Conservation (phyloP, 2,888 invertebrate genomes). For the Dermolepida albohirtum region DNA sequence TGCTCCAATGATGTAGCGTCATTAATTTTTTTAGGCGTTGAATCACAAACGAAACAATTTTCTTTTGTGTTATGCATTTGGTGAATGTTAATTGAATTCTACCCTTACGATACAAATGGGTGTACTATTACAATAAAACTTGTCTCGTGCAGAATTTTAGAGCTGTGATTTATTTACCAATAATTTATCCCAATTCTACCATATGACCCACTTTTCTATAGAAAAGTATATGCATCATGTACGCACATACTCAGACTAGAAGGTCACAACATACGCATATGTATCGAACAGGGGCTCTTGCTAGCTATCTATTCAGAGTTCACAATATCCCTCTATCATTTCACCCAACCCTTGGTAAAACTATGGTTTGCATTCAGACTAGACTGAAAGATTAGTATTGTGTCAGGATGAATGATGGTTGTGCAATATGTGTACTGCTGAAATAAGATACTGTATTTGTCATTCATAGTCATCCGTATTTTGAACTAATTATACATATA, state of each 20-base stretch:
- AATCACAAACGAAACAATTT: not conserved
- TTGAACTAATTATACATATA: constrained; percentile 37
- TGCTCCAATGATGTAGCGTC: no score
- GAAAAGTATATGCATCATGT: constrained; percentile 30
- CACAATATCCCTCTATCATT: constrained; percentile 39
- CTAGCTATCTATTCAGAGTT: constrained; percentile 29
- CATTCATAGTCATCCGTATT: constrained; percentile 24
- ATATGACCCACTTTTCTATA: constrained; percentile 47
- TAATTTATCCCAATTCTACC: constrained; percentile 44
- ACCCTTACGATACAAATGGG: constrained; percentile 40
- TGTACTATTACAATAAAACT: constrained; percentile 45
- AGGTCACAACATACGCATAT: constrained; percentile 14
- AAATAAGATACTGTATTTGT: constrained; percentile 35
- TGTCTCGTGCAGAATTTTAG: constrained; percentile 43
- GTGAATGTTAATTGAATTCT: constrained; percentile 37
- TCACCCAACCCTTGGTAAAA: constrained; percentile 29
- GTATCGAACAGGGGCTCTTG: constrained; percentile 12
- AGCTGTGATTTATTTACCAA: constrained; percentile 46
- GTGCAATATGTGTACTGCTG: constrained; percentile 28
- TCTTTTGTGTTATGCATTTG: constrained; percentile 24
- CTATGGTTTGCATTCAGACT: constrained; percentile 39
- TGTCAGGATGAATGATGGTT: constrained; percentile 39
- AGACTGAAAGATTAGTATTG: constrained; percentile 38
- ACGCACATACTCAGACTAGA: constrained; percentile 9
- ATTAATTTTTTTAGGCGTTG: no score